These are phyloP conservation scores for Hystrix cristata DNA, from an alignment of 2,113 vertebrate genomes.

Conservation along the genomic window DNA sequence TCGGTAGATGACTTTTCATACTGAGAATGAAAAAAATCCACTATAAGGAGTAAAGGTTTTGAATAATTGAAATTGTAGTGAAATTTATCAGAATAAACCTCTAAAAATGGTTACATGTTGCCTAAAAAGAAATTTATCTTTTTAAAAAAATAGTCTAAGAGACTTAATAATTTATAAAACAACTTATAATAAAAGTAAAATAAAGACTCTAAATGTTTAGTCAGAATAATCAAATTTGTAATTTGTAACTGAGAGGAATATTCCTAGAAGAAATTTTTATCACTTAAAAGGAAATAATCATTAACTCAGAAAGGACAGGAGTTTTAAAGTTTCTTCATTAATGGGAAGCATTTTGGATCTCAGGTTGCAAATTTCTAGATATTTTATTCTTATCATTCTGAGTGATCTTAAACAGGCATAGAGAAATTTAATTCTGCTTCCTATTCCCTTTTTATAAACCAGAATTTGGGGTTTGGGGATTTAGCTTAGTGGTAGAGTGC, in stretches of 20 bases:
- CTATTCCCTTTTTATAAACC: constrained; percentile 21
- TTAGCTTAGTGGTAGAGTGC: too few relatives aligned
- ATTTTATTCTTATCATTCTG: constrained; percentile 26
- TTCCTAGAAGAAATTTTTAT: constrained; percentile 48
- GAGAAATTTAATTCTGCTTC: constrained; percentile 41
- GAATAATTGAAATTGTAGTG: background rate
- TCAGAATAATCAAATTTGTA: constrained; percentile 58
- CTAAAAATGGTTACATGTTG: background rate
- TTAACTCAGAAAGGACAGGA: constrained; percentile 42
- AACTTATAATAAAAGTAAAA: constrained; percentile 64
- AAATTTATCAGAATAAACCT: constrained; percentile 47
- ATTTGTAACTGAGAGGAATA: constrained; percentile 18
- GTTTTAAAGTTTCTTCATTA: constrained; percentile 15
- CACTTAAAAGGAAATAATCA: background rate
- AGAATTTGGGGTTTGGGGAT: background rate
- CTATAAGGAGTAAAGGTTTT: constrained; percentile 48
- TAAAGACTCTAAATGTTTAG: constrained; percentile 46
- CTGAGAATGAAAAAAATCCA: background rate
- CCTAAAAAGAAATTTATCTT: constrained; percentile 49
- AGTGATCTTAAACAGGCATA: constrained; percentile 28
- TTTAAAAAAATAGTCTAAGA: constrained; percentile 59
- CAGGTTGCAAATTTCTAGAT: constrained; percentile 1
- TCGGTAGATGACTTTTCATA: constrained; percentile 46
- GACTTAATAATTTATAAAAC: constrained; percentile 42
- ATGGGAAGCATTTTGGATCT: constrained; percentile 42